Conservation (phyloP, 2,888 invertebrate genomes). For the Myopa tessellatipennis region DNA sequence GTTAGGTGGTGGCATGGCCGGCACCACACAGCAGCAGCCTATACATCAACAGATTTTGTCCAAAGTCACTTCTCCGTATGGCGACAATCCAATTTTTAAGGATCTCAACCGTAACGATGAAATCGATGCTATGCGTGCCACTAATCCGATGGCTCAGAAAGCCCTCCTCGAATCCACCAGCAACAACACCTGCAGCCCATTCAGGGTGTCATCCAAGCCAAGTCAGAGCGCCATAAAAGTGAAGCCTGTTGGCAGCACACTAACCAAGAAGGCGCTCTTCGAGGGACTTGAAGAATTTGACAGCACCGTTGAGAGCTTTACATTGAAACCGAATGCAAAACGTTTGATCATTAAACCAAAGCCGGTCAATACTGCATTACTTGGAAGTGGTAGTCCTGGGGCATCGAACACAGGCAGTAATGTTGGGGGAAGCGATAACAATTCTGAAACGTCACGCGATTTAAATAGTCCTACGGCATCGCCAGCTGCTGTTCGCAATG, state of each 20-base stretch:
- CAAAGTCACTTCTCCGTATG: slow-evolving; percentile 85
- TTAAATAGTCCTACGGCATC: slow-evolving; percentile 1
- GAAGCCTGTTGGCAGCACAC: slow-evolving; percentile 61
- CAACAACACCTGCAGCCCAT: slow-evolving; percentile 61
- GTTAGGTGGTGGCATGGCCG: slow-evolving; percentile 54
- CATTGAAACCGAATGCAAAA: slow-evolving; percentile 76
- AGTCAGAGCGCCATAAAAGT: slow-evolving; percentile 70
- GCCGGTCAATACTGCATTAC: slow-evolving; percentile 43
- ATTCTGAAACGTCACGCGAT: background rate
- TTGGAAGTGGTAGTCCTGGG: slow-evolving; percentile 22
- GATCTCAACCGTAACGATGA: slow-evolving; percentile 73
- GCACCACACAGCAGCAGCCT: slow-evolving; percentile 59
- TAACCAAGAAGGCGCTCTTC: slow-evolving; percentile 78
- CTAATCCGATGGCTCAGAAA: slow-evolving; percentile 79
- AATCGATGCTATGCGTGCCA: slow-evolving; percentile 76
- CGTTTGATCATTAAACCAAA: slow-evolving; percentile 78
- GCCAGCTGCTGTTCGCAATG: slow-evolving; percentile 46
- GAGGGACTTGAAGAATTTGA: slow-evolving; percentile 88
- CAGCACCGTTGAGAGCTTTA: slow-evolving; percentile 72
- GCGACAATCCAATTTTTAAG: slow-evolving; percentile 86
- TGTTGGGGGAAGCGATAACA: background rate
- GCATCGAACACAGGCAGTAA: background rate
- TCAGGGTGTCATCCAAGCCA: slow-evolving; percentile 72
- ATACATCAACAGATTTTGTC: slow-evolving; percentile 81
- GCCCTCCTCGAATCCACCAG: slow-evolving; percentile 71